Percentiles rank a stretch among this genome's conserved stretches.
These are phyloP conservation scores for Vulpes ferrilata DNA, from an alignment of 2,113 vertebrate species.

Conservation along the genomic window DNA sequence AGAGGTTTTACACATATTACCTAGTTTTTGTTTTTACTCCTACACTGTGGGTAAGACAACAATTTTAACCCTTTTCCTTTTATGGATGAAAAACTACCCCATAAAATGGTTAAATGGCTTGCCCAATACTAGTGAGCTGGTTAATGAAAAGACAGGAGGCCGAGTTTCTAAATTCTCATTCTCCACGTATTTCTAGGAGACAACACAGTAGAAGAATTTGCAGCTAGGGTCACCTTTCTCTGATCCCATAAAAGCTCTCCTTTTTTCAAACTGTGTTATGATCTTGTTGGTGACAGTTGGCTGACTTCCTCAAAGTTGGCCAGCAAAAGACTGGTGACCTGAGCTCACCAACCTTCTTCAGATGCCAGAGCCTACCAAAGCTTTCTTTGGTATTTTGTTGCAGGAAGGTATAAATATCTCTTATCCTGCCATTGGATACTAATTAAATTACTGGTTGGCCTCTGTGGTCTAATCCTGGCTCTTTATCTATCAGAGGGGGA, in stretches of 20 bases:
- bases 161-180: neutral
- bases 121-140: neutral
- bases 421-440: neutral
- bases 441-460: neutral
- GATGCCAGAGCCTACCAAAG: neutral
- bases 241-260: neutral
- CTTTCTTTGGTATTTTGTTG: neutral
- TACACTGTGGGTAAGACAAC: neutral
- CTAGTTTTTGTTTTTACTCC: neutral
- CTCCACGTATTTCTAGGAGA: neutral
- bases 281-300: neutral
- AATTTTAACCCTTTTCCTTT: neutral
- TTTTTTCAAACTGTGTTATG: neutral
- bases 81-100: constrained; percentile 12
- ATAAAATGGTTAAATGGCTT: neutral
- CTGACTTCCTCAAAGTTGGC: neutral
- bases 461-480: constrained; percentile 43
- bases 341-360: neutral
- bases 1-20: neutral
- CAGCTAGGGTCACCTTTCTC: neutral
- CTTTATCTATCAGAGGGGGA: constrained; percentile 28
- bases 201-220: neutral
- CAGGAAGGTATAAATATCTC: neutral
- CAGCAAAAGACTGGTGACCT: neutral
- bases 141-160: neutral